Evolutionary conservation across 2,797 vertebrate species (phyloP).

Genomic region (Alfaro cultratus): DNA sequence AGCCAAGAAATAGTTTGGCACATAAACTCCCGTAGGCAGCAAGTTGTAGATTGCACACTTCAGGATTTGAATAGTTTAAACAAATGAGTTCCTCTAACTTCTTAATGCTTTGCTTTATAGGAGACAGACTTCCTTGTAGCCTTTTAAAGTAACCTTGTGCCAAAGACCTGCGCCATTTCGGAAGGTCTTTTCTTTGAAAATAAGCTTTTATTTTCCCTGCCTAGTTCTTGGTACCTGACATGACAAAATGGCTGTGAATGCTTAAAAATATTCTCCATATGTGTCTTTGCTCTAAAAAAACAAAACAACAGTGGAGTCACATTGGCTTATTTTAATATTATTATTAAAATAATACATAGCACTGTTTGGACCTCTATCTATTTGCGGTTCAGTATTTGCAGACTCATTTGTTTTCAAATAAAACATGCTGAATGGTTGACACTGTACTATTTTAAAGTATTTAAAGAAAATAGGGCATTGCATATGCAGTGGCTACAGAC

Average conservation of each 20-base stretch:
- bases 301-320: background rate
- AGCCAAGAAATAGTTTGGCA: slow-evolving; percentile 23
- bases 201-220: background rate
- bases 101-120: background rate
- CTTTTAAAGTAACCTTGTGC: background rate
- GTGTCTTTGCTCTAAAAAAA: background rate
- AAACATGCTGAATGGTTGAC: background rate
- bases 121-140: background rate
- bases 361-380: too few species aligned
- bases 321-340: background rate
- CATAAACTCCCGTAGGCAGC: slow-evolving; percentile 11
- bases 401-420: background rate
- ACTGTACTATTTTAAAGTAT: background rate
- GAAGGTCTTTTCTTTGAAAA: background rate
- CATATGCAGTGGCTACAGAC: too few species aligned
- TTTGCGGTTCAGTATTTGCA: too few species aligned
- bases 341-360: background rate
- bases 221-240: background rate
- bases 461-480: background rate
- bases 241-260: background rate
- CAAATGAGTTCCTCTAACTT: slow-evolving; percentile 7
- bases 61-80: slow-evolving; percentile 6
- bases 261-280: background rate
- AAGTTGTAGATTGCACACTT: slow-evolving; percentile 3
- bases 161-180: background rate